Base-by-base conservation (phyloP, 2,888 invertebrate genomes). In the Drosophila cracens region DNA sequence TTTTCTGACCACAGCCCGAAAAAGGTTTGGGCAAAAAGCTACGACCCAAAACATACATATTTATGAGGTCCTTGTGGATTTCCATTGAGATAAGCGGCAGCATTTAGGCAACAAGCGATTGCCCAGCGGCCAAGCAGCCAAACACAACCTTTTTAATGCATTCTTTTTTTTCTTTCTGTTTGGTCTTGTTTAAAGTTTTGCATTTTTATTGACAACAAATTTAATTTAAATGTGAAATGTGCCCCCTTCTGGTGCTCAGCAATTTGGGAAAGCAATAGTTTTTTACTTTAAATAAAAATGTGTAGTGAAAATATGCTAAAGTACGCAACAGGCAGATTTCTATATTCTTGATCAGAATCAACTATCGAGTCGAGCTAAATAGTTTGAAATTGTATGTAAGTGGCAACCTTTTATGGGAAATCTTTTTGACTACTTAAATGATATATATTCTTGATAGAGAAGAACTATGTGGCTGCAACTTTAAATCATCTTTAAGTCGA, bases 41-140 rank as follows among this genome's bases (percentile, higher is more conserved):
- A 66, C 73, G 74, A 76, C 87, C 76, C 81, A 61, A 69, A 70
- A 49, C 74, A 81, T 72, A 81, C 79, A 83, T 89, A 89, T 87
- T 88, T 88, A 90, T 90, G 84, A 90, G 90, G 81, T 88, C 84
- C 89, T 84, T 76, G 74, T 83, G 90, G 84, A 90, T 82, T 84
- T 84, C 64, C 84, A 83, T 81, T 90, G 79, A 87, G 90, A 87
- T 87, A 90, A 81, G 84, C 84, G 83, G 58, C 70, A 74, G 74
- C 87, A 85, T 87, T 89, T 89, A 81, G 83, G 80, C 81, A 74
- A 70, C 75, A 79, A 79, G 77, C 77, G 76, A 70, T 70, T 70
- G 78, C 74, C 79, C 77, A 51, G 57, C 54, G 70, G 65, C 61
- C 43, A 46, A 57, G 36, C 67, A 67, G 33, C 57, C 54, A 40